Evolutionary conservation across 2,113 vertebrate genomes (phyloP).

Genomic region (Indicator indicator): DNA sequence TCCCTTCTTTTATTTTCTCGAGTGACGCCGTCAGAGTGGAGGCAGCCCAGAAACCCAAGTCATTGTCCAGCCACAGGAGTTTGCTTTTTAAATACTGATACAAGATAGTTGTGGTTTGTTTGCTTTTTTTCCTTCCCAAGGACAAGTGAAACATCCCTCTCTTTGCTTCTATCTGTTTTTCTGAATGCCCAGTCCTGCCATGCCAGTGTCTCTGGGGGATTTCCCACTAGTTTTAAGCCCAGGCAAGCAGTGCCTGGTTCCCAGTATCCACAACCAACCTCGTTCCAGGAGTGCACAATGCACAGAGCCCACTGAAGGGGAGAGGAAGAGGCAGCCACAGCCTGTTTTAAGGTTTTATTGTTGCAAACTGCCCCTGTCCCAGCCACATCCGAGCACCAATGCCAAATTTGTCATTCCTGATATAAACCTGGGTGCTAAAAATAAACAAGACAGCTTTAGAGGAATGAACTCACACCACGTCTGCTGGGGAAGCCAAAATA

Average conservation of each 20-base stretch:
- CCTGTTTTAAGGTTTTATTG: neutral
- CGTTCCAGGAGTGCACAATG: rapidly evolving
- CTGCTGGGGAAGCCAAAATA: neutral
- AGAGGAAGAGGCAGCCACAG: neutral
- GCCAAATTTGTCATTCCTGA: constrained; percentile 40
- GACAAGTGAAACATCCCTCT: neutral
- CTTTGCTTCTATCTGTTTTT: neutral
- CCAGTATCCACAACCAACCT: rapidly evolving
- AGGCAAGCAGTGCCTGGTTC: neutral
- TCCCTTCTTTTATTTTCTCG: neutral
- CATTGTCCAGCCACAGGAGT: neutral
- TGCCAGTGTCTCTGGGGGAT: neutral
- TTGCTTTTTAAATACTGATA: neutral
- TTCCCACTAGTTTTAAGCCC: neutral
- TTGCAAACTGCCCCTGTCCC: constrained; percentile 29
- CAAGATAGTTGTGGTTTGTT: neutral
- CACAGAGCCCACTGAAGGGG: rapidly evolving
- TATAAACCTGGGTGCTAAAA: constrained; percentile 38
- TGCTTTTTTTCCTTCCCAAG: neutral
- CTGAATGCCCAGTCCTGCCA: neutral
- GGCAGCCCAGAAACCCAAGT: neutral
- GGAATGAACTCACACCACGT: neutral
- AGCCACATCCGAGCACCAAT: constrained; percentile 17
- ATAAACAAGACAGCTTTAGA: neutral
- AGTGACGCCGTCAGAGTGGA: neutral